Conservation (phyloP, 2,888 invertebrate genomes). For the Eumacrocentrus americanus region DNA sequence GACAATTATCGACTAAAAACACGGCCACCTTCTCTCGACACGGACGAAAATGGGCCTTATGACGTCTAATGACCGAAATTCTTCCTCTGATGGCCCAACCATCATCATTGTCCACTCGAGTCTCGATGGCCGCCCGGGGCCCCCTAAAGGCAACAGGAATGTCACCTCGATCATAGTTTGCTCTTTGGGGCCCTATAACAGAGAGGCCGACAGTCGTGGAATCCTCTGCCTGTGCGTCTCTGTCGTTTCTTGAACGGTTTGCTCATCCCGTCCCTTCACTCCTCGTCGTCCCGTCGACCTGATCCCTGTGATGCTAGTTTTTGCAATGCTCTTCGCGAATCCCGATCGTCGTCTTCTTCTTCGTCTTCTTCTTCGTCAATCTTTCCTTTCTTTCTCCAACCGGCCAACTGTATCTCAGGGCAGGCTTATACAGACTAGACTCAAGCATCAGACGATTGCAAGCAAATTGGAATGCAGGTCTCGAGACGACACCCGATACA, state of each 20-base stretch:
- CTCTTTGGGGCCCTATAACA: slow-evolving; percentile 51
- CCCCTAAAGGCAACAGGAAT: slow-evolving; percentile 53
- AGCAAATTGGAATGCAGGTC: slow-evolving; percentile 12
- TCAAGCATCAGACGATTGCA: neutral
- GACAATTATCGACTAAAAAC: neutral
- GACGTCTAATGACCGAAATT: slow-evolving; percentile 58
- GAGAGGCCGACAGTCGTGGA: slow-evolving; percentile 40
- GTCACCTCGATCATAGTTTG: slow-evolving; percentile 56
- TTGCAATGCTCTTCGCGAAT: slow-evolving; percentile 21
- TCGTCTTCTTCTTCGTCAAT: slow-evolving; percentile 4
- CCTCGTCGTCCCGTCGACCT: slow-evolving; percentile 16
- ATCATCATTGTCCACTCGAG: neutral
- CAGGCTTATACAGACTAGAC: neutral
- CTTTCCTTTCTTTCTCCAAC: slow-evolving; percentile 1
- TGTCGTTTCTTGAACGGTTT: slow-evolving; percentile 31
- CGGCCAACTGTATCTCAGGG: too few species aligned
- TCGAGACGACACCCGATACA: slow-evolving; percentile 14
- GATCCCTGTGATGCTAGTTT: slow-evolving; percentile 25
- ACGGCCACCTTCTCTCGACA: slow-evolving; percentile 39
- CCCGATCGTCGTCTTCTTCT: slow-evolving; percentile 26
- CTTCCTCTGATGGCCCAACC: slow-evolving; percentile 35
- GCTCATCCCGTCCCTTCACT: slow-evolving; percentile 17
- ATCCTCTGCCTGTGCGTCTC: slow-evolving; percentile 26
- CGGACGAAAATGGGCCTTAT: slow-evolving; percentile 58
- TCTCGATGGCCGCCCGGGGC: neutral